Evolutionary conservation across 2,113 vertebrate genomes (phyloP).

Genomic region (Elephantulus edwardii): DNA sequence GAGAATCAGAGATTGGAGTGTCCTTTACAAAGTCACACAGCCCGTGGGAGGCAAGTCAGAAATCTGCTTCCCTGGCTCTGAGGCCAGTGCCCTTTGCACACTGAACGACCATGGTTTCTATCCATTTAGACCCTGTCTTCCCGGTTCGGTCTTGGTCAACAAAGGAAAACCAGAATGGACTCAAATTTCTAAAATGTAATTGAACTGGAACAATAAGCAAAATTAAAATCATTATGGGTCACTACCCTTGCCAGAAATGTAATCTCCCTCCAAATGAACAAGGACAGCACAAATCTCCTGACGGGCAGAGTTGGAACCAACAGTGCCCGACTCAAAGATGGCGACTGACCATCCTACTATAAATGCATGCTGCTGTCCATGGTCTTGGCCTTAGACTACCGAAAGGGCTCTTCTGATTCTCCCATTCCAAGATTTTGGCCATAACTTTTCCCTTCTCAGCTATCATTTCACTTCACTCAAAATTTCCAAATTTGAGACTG

Average conservation of each 20-base stretch:
- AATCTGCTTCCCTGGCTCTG: background rate
- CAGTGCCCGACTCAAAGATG: background rate
- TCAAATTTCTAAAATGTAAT: background rate
- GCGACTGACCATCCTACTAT: background rate
- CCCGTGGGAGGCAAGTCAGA: constrained; percentile 2
- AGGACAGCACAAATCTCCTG: background rate
- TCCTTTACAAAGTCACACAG: background rate
- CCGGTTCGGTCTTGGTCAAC: background rate
- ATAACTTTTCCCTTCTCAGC: background rate
- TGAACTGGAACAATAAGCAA: background rate
- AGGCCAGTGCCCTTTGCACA: background rate
- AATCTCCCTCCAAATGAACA: background rate
- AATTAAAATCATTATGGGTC: background rate
- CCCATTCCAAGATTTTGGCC: background rate
- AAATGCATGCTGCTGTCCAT: background rate
- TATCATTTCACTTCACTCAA: background rate
- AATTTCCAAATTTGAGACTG: background rate
- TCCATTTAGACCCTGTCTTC: background rate
- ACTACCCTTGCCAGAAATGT: background rate
- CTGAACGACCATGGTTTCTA: background rate
- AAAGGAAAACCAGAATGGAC: background rate
- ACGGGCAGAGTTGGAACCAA: background rate
- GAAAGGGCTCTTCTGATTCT: background rate
- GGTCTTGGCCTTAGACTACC: background rate
- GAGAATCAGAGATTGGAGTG: background rate